These are phyloP conservation scores for Drosophila gunungcola DNA, from an alignment of 1,140 invertebrate genomes.

Conservation along the genomic window DNA sequence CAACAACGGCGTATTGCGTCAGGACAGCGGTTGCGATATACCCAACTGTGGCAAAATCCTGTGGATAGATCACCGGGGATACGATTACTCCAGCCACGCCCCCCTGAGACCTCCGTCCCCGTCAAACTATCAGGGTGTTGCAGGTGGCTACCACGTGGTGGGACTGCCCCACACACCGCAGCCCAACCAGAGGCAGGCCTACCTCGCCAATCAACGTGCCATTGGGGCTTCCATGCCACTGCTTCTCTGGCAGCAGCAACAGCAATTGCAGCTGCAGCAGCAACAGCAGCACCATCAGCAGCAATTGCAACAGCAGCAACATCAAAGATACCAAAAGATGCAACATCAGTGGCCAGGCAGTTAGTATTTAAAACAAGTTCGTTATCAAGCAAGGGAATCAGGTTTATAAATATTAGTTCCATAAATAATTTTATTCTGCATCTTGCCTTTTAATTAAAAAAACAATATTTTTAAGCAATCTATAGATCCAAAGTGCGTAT, in stretches of 20 bases:
- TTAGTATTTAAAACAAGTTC: slow-evolving; percentile 50
- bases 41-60: slow-evolving; percentile 81
- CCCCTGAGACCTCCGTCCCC: slow-evolving; percentile 48
- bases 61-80: slow-evolving; percentile 61
- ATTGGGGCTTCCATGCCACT: slow-evolving; percentile 75
- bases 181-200: slow-evolving; percentile 65
- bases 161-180: slow-evolving; percentile 76
- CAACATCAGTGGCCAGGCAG: slow-evolving; percentile 50
- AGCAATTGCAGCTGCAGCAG: slow-evolving; percentile 36
- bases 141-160: slow-evolving; percentile 63
- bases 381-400: too few relatives aligned
- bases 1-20: slow-evolving; percentile 28
- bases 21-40: slow-evolving; percentile 68
- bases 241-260: slow-evolving; percentile 63
- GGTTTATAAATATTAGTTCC: too few relatives aligned
- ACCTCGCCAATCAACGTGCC: slow-evolving; percentile 76
- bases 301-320: slow-evolving; percentile 9
- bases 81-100: slow-evolving; percentile 28
- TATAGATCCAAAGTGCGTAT: too few relatives aligned
- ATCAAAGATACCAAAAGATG: slow-evolving; percentile 30
- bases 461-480: too few relatives aligned
- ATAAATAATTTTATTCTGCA: too few relatives aligned
- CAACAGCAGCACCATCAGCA: slow-evolving; percentile 5
- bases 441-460: too few relatives aligned
- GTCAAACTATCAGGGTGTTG: slow-evolving; percentile 17